Conservation (phyloP, 2,113 vertebrate genomes). For the Taurulus bubalis region DNA sequence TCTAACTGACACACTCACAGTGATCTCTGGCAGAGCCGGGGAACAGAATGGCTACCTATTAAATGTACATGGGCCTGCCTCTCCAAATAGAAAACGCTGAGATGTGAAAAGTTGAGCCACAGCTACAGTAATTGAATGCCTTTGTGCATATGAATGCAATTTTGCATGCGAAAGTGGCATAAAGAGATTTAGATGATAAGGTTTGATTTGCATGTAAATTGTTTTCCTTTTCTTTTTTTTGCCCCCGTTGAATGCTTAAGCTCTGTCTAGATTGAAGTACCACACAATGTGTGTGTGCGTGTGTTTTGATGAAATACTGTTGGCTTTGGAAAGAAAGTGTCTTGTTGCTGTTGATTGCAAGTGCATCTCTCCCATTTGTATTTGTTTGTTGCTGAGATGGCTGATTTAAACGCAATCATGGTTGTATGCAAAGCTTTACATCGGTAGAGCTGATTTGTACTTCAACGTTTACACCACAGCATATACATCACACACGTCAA, state of each 20-base stretch:
- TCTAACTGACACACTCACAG: constrained; percentile 74
- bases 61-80: constrained; percentile 79
- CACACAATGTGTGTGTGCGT: constrained; percentile 32
- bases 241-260: constrained; percentile 62
- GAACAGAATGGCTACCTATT: constrained; percentile 77
- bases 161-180: constrained; percentile 73
- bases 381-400: constrained; percentile 40
- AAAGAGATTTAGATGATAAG: constrained; percentile 82
- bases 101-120: constrained; percentile 75
- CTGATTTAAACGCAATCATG: constrained; percentile 51
- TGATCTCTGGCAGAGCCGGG: constrained; percentile 69
- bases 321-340: constrained; percentile 34
- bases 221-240: constrained; percentile 71
- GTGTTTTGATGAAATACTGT: constrained; percentile 56
- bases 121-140: constrained; percentile 78
- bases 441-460: constrained; percentile 35
- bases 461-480: not conserved
- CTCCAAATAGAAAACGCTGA: constrained; percentile 75
- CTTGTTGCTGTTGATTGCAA: constrained; percentile 51
- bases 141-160: constrained; percentile 82
- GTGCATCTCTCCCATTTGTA: constrained; percentile 49
- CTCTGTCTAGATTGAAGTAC: constrained; percentile 51
- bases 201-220: constrained; percentile 88
- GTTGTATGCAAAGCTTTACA: constrained; percentile 35
- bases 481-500: constrained; percentile 12